Evolutionary conservation across 2,888 invertebrate species (phyloP), one percentile per base, ranked within the genome.

Genomic region (Incurvaria masculella): DNA sequence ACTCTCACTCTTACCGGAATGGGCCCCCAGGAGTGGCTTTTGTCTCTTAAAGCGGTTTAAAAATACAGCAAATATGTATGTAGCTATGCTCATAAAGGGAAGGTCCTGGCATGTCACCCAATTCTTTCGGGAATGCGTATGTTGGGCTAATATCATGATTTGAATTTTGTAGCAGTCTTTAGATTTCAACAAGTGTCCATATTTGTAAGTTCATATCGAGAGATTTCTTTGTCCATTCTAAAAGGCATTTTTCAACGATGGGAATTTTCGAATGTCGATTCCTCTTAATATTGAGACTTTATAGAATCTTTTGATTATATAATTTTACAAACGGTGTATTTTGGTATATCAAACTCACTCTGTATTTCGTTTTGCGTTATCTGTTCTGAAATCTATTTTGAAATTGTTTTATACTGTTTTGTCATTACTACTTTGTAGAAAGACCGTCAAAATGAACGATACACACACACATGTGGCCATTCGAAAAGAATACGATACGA

Each of bases 271-370:
- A 50, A 52, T 42, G 27, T 45, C 53, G 21, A 45, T 14, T 42
- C 45, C 52, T 52, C 42, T 52, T 55, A 42, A 53, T 52, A 49
- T 52, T 54, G 51, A 51, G 54, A 42, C 49, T 53, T 45, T 52
- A 45, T 54, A 50, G 48, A 51, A 43, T 54, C 49, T 53, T 56
- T 55, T 52, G 51, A 51, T 53, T 52, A 52, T 47, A 54, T 50
- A 44, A 52, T 52, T 52, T 53, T 53, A 55, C 50, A 54, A 42
- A 50, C 53, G 51, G 54, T 52, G 51, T 53, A 53, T 51, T 51
- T 50, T 49, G 52, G 45, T 53, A 53, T 49, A 46, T 46, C 44
- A 52, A 52, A 53, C 48, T 51, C 51, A 21, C 50, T 52, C 48
- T 52, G 51, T 42, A 53, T 55, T 55, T 56, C 49, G 51, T 53